A percentile compares a stretch with the other conserved stretches of the same genome.
Conservation (phyloP, 2,113 vertebrate genomes). For the Oreochromis niloticus region DNA sequence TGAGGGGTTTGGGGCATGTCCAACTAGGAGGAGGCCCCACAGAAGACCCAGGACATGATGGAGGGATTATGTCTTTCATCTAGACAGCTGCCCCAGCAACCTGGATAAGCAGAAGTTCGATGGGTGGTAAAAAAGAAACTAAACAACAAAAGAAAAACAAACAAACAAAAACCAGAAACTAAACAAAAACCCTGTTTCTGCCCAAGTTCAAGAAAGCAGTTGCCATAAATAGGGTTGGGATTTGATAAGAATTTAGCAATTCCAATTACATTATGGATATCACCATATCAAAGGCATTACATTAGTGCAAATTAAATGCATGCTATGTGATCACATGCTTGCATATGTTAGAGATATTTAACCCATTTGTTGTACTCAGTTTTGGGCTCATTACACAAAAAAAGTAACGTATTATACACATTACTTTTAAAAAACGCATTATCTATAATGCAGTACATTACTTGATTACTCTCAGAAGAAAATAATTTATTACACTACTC, state of each 20-base stretch:
- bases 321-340: too few species aligned
- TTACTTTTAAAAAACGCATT: too few species aligned
- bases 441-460: too few species aligned
- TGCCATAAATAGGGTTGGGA: background rate
- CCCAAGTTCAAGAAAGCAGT: background rate
- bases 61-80: background rate
- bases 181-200: background rate
- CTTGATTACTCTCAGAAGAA: background rate
- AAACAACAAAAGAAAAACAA: background rate
- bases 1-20: background rate
- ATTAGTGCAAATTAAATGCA: background rate
- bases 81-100: background rate
- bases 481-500: background rate
- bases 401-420: background rate
- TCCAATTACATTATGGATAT: background rate
- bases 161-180: background rate
- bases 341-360: background rate
- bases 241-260: background rate
- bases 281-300: background rate
- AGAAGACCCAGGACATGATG: background rate
- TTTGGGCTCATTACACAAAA: background rate
- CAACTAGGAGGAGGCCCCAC: background rate
- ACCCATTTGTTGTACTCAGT: background rate
- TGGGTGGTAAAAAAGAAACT: background rate
- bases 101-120: background rate